These are phyloP conservation scores for Hetaerina titia DNA, from an alignment of 2,888 invertebrate genomes.

Conservation along the genomic window DNA sequence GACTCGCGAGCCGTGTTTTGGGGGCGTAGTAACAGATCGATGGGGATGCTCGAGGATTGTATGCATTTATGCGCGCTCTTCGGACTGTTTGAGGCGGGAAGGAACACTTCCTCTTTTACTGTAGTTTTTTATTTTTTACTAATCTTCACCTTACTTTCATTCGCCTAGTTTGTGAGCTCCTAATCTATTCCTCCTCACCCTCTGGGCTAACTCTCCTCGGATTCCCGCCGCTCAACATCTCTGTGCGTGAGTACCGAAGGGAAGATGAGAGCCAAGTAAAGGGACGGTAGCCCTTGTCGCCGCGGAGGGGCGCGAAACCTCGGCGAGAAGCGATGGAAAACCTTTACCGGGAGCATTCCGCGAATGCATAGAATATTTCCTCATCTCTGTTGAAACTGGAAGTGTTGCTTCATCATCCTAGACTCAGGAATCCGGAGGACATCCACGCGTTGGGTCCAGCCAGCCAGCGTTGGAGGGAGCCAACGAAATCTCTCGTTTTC, in stretches of 20 bases:
- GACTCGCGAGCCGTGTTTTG: too few relatives aligned
- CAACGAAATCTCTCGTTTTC: neutral
- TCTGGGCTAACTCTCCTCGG: neutral
- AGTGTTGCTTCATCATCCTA: neutral
- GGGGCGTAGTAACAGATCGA: too few relatives aligned
- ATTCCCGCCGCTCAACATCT: neutral
- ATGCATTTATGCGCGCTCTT: too few relatives aligned
- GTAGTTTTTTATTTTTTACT: too few relatives aligned
- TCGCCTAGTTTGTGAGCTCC: neutral
- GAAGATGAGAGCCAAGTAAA: neutral
- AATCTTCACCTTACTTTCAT: too few relatives aligned
- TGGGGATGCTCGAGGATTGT: too few relatives aligned
- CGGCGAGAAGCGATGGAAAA: neutral
- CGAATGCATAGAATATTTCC: constrained; percentile 4
- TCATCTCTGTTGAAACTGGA: neutral
- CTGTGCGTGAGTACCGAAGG: neutral
- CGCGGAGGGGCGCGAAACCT: neutral
- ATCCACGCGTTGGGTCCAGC: too few relatives aligned
- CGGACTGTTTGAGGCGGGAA: too few relatives aligned
- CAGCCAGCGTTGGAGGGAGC: neutral
- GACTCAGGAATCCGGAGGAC: neutral
- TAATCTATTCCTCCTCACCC: neutral
- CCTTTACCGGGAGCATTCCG: neutral
- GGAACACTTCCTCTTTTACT: too few relatives aligned
- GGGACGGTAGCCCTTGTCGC: neutral